phyloP scores from a whole-genome alignment of 2,113 vertebrate species.

The Montifringilla adamsi region DNA sequence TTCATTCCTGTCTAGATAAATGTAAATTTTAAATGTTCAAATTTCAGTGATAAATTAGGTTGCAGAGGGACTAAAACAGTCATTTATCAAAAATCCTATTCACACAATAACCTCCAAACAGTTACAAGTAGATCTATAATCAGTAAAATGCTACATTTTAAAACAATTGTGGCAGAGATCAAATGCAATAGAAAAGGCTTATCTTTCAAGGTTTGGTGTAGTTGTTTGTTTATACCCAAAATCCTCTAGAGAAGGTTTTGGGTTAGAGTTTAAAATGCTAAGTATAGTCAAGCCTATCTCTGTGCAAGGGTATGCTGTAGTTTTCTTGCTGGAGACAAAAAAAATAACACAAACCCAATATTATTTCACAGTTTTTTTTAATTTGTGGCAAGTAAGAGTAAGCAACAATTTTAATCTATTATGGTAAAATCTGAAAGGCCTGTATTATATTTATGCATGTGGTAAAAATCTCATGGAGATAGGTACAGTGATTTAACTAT shows the following conservation, averaged over 20 bases:
- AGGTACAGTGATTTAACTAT: neutral
- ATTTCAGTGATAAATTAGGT: constrained; percentile 24
- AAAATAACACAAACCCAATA: neutral
- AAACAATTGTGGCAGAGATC: neutral
- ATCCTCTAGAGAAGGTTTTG: neutral
- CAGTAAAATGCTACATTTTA: constrained; percentile 1
- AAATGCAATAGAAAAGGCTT: neutral
- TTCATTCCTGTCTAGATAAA: neutral
- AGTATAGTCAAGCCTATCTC: neutral
- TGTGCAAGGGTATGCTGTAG: neutral
- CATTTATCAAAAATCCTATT: constrained; percentile 30
- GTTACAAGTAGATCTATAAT: neutral
- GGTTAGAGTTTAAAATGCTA: neutral
- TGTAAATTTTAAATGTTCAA: neutral
- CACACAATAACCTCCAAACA: neutral
- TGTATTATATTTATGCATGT: neutral
- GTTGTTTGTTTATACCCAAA: neutral
- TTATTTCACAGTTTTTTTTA: neutral
- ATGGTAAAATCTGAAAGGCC: neutral
- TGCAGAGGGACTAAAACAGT: neutral
- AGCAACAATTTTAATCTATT: neutral
- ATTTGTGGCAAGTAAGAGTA: neutral
- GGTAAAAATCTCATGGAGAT: neutral
- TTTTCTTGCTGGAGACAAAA: neutral
- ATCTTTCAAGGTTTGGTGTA: neutral